Percentiles rank a stretch among this genome's conserved stretches.
Conservation (phyloP, 2,113 vertebrate species). For the Caranx melampygus region DNA sequence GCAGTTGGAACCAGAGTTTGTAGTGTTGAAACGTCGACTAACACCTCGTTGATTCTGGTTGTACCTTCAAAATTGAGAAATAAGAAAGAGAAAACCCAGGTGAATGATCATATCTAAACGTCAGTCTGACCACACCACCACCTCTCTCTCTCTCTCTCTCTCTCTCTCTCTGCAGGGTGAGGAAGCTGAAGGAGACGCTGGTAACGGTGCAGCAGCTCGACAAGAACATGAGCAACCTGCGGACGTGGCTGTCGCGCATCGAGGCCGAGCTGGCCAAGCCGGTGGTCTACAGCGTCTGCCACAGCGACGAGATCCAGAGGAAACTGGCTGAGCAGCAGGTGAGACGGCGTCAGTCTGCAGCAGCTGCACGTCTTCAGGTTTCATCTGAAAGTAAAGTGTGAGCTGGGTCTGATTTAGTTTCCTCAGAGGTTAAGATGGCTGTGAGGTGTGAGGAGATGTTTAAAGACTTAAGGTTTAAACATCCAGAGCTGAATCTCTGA, state of each 20-base stretch:
- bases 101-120: no score
- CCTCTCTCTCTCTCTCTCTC: no score
- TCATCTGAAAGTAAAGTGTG: background rate
- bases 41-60: no score
- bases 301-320: constrained; percentile 94
- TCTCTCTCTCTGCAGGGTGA: constrained; percentile 85
- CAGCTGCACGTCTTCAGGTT: background rate
- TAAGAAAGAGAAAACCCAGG: no score
- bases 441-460: no score
- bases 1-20: no score
- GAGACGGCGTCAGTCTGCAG: background rate
- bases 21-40: no score
- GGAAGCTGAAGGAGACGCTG: constrained; percentile 95
- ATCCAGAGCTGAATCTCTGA: background rate
- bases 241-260: constrained; percentile 92
- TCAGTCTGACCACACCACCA: background rate
- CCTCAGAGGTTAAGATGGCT: no score
- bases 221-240: constrained; percentile 96
- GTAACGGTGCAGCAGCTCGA: constrained; percentile 93
- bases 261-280: constrained; percentile 94
- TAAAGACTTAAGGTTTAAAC: no score
- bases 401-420: no score
- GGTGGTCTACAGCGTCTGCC: constrained; percentile 90
- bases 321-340: constrained; percentile 97
- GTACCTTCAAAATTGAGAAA: no score